Base-by-base conservation (phyloP, 2,888 invertebrate species). In the Apoda limacodes region DNA sequence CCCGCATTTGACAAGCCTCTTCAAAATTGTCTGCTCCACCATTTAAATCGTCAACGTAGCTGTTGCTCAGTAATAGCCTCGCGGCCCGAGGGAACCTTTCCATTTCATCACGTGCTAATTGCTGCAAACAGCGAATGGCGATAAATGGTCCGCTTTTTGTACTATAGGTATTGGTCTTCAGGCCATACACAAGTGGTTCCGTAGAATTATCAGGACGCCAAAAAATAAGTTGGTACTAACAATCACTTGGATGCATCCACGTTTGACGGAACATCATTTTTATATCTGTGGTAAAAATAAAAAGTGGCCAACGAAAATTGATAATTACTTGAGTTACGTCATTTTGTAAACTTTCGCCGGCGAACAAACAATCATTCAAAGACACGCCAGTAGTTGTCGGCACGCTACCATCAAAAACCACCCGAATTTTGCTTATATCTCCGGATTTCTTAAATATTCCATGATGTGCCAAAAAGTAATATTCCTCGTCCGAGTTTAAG, bases 201-300 rank as follows among this genome's bases (percentile, higher is more conserved):
- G n/a, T 13, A 5, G 35, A 31, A 2, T 7, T 6, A 10, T n/a
- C n/a, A n/a, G 14, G 4, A 4, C 36, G 14, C 36, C 36, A 34
- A 2, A 36, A 22, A 4, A 36, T 30, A 2, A 32, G 20, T 15
- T 37, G 37, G 9, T 27, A 40, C 13, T 20, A 15, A n/a, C 32
- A 11, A 11, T 36, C 30, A 2, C 34, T 30, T 3, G 31, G 30
- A 25, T 28, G 31, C 9, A 35, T 21, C 21, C n/a, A 14, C 1
- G 22, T 30, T 13, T 21, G 14, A 2, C 30, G 30, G 10, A 32
- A 39, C 39, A 39, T 36, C 28, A 30, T 34, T 9, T 12, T 23
- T 9, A 39, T 25, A 9, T 39, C 39, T n/a, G 35, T 22, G 3
- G 25, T 30, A 10, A 39, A 39, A n/a, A 13, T 36, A 7, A 34